Percentiles rank a stretch among this genome's conserved stretches.
Conservation (phyloP, 1,140 invertebrate species). For the Drosophila sulfurigaster region DNA sequence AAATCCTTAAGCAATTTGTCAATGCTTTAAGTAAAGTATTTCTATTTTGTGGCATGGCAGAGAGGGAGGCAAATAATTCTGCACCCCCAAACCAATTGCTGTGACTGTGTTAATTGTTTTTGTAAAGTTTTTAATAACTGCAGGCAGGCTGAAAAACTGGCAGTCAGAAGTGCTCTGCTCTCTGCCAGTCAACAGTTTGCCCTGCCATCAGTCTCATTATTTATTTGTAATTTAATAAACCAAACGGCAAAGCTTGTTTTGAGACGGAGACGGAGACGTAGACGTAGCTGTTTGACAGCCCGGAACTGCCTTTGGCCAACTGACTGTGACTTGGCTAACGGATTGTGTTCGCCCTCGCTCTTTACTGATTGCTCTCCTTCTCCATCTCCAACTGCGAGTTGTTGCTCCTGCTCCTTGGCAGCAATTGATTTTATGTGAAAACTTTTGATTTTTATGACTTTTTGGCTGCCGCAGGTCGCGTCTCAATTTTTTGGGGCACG, state of each 20-base stretch:
- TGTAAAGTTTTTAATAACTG: slow-evolving; percentile 81
- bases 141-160: slow-evolving; percentile 28
- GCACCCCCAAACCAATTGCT: slow-evolving; percentile 3
- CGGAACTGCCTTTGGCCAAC: slow-evolving; percentile 58
- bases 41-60: slow-evolving; percentile 8
- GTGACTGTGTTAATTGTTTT: slow-evolving; percentile 79
- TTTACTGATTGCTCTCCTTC: neutral
- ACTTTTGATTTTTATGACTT: slow-evolving; percentile 78
- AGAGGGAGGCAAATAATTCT: slow-evolving; percentile 11
- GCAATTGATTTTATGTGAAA: slow-evolving; percentile 83
- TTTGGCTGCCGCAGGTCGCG: slow-evolving; percentile 44
- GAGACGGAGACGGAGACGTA: neutral
- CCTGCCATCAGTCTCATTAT: slow-evolving; percentile 81
- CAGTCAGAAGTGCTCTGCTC: neutral
- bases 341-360: neutral
- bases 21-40: slow-evolving; percentile 60
- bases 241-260: slow-evolving; percentile 44
- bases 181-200: slow-evolving; percentile 58
- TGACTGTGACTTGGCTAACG: slow-evolving; percentile 22
- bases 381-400: neutral
- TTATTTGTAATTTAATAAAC: slow-evolving; percentile 84
- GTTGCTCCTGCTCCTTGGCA: slow-evolving; percentile 53
- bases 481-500: slow-evolving; percentile 55
- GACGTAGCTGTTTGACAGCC: slow-evolving; percentile 27
- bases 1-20: slow-evolving; percentile 72